Conservation (phyloP, 2,113 vertebrate species). For the Hymenochirus boettgeri region DNA sequence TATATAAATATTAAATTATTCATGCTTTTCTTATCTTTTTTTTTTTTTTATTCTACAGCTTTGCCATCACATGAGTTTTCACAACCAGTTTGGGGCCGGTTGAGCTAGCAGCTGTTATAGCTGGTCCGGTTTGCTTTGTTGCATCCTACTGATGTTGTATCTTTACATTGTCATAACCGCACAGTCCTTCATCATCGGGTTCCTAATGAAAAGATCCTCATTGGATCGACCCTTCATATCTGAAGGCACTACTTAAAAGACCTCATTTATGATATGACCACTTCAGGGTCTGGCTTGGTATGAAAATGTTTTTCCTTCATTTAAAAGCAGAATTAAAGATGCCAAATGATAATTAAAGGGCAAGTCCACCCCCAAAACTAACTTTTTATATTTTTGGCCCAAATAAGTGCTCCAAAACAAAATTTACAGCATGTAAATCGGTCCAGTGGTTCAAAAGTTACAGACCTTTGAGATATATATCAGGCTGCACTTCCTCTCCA, state of each 20-base stretch:
- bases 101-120: slow-evolving; percentile 88
- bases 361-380: no score
- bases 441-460: no score
- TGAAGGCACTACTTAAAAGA: slow-evolving; percentile 94
- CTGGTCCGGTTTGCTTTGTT: slow-evolving; percentile 91
- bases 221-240: slow-evolving; percentile 93
- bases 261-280: slow-evolving; percentile 98
- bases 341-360: no score
- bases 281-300: slow-evolving; percentile 94
- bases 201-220: slow-evolving; percentile 89
- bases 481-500: no score
- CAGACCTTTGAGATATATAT: no score
- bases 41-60: slow-evolving; percentile 42
- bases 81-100: slow-evolving; percentile 77
- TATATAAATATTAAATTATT: no score
- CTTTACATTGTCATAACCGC: slow-evolving; percentile 92
- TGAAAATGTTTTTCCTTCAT: no score
- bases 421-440: no score
- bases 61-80: slow-evolving; percentile 56
- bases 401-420: no score
- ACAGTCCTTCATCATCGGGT: slow-evolving; percentile 88
- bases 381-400: no score
- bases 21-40: no score
- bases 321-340: neutral
- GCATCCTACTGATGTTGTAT: slow-evolving; percentile 85